phyloP scores from a whole-genome alignment of 2,888 invertebrate species.

The Epinotia ramella region DNA sequence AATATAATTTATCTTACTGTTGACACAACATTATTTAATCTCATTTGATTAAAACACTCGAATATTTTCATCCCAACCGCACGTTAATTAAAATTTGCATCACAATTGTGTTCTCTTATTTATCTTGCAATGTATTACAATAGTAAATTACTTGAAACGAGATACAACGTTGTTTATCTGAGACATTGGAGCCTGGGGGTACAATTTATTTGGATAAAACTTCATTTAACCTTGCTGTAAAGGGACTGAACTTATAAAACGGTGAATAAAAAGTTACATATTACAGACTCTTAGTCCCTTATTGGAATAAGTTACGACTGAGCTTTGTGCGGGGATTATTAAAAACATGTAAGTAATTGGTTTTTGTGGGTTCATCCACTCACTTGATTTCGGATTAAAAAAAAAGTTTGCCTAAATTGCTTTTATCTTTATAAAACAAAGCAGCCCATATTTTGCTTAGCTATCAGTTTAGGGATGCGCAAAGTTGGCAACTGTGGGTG shows the following conservation, averaged over 20 bases:
- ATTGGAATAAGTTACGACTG: neutral
- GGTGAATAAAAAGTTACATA: neutral
- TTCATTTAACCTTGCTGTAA: conserved; percentile 3
- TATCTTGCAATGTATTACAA: conserved; percentile 29
- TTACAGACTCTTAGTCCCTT: neutral
- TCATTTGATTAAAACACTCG: neutral
- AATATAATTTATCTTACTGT: neutral
- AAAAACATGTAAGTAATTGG: neutral
- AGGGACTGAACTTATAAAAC: neutral
- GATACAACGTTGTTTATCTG: conserved; percentile 13
- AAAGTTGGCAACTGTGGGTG: too few species aligned
- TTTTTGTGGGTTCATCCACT: neutral
- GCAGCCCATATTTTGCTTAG: too few species aligned
- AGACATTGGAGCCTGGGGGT: conserved; percentile 10
- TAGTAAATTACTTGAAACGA: conserved; percentile 30
- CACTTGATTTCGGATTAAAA: too few species aligned
- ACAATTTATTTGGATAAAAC: conserved; percentile 18
- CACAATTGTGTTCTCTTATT: conserved; percentile 43
- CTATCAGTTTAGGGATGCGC: too few species aligned
- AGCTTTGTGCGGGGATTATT: neutral
- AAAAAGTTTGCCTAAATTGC: too few species aligned
- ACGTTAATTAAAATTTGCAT: conserved; percentile 41
- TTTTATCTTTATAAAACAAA: too few species aligned
- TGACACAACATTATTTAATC: neutral
- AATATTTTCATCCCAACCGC: conserved; percentile 21